Evolutionary conservation across 1,140 invertebrate species (phyloP), one percentile per base, ranked within the genome.

Genomic region (Subanguina moxae): DNA sequence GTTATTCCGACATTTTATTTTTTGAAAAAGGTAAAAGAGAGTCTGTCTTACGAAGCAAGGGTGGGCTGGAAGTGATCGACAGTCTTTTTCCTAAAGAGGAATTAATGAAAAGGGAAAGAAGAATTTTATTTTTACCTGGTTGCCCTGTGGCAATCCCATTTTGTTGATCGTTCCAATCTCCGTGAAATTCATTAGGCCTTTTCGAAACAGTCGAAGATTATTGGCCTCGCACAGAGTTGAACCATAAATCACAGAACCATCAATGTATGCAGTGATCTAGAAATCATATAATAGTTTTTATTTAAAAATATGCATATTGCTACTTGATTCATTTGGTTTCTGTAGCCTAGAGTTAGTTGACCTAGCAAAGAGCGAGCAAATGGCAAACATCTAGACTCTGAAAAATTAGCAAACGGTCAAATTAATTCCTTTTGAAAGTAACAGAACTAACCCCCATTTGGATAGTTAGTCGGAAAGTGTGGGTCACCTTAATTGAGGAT

Each of bases 331-430:
- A 87, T 77, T 30, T 68, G 73, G 59, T 70, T 70, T 30, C 75
- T 52, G 38, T 72, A 81, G 17, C 78, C 78, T 32, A 93, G 84
- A 57, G 88, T 87, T 72, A 90, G 88, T 82, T 94, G 91, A 27
- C 91, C 92, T 1, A 91, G 90, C 62, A 94, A 83, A 28, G 91
- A 93, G 80, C 92, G 88, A 87, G 93, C 93, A 76, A 92, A 94
- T 5, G 92, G 90, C 80, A 94, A 90, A 80, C 92, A 95, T 65
- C 72, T 64, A 3, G 73, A 69, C 11, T 74, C 74, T 38, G 11
- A 38, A 38, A 38, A 38, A 38, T 5, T 38, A 5, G 32, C 3
- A 38, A 38, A 38, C 32, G n/a, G n/a, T n/a, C 11, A 38, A 38
- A 38, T 38, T 38, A 38, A 38, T 38, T 11, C 32, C 3, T 38